These are phyloP conservation scores for Camelus dromedarius DNA, from an alignment of 2,113 vertebrate species.

Conservation along the genomic window DNA sequence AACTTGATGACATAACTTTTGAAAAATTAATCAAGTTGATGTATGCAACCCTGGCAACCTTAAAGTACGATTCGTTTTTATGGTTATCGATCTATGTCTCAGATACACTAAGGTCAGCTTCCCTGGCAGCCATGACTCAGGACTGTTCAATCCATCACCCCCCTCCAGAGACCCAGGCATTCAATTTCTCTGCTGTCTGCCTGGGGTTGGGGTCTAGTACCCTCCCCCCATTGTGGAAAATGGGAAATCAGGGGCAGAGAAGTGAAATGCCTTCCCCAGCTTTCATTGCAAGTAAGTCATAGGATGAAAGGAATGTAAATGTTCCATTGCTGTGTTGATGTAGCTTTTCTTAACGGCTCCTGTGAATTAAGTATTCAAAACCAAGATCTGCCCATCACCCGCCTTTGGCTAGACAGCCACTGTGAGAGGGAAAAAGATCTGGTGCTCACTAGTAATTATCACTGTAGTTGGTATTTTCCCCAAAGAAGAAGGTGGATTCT, in stretches of 20 bases:
- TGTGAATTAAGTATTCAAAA: conserved; percentile 61
- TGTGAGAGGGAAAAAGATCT: neutral
- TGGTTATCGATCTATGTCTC: neutral
- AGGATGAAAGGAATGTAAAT: conserved; percentile 24
- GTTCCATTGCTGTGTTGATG: neutral
- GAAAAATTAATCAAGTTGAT: conserved; percentile 55
- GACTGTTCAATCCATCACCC: neutral
- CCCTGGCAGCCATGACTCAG: neutral
- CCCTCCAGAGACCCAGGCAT: neutral
- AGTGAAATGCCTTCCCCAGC: conserved; percentile 30
- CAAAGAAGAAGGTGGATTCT: conserved; percentile 55
- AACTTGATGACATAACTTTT: conserved; percentile 47
- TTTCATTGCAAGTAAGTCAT: neutral
- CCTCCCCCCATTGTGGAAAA: neutral
- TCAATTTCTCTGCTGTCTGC: neutral
- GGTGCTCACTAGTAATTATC: neutral
- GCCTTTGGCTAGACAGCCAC: neutral
- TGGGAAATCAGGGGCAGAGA: neutral
- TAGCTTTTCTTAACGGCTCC: neutral
- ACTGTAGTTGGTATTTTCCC: neutral
- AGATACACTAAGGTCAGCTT: neutral
- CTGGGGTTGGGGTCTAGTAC: neutral
- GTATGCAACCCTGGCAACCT: conserved; percentile 25
- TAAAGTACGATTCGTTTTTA: neutral
- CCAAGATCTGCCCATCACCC: neutral